These are phyloP conservation scores for Heteromurus nitidus DNA, from an alignment of 2,888 invertebrate species.

Conservation along the genomic window DNA sequence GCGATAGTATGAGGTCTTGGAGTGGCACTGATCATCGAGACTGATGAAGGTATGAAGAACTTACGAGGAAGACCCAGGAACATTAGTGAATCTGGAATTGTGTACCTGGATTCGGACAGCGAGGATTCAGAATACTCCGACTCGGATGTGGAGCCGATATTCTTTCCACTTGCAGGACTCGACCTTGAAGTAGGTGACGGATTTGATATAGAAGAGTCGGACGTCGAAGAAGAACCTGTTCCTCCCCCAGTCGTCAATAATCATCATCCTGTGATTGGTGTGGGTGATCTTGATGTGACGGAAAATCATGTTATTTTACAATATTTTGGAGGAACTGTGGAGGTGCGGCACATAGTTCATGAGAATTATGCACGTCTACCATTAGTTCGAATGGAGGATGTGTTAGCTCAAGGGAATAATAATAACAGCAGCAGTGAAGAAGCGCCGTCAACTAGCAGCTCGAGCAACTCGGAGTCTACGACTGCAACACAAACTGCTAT, in stretches of 20 bases:
- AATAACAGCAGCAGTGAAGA: constrained; percentile 21
- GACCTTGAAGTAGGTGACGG: constrained; percentile 9
- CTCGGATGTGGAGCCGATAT: constrained; percentile 50
- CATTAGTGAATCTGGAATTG: constrained; percentile 50
- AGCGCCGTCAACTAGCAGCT: neutral
- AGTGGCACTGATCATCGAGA: neutral
- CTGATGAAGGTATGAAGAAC: constrained; percentile 50
- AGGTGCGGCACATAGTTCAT: constrained; percentile 43
- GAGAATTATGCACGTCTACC: constrained; percentile 35
- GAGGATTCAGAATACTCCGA: constrained; percentile 57
- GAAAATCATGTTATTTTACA: constrained; percentile 3
- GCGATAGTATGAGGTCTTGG: neutral
- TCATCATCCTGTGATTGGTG: no score
- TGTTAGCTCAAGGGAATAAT: neutral
- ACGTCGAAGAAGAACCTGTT: neutral
- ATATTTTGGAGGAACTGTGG: constrained; percentile 37
- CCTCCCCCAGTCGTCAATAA: no score
- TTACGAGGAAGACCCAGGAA: constrained; percentile 52
- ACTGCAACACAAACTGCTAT: neutral
- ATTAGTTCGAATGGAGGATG: neutral
- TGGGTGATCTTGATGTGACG: neutral
- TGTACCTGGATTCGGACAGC: constrained; percentile 47
- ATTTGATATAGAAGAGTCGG: neutral
- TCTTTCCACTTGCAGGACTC: constrained; percentile 54
- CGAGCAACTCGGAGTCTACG: neutral